Conservation (phyloP, 1,140 invertebrate species). For the Drosophila mauritiana region DNA sequence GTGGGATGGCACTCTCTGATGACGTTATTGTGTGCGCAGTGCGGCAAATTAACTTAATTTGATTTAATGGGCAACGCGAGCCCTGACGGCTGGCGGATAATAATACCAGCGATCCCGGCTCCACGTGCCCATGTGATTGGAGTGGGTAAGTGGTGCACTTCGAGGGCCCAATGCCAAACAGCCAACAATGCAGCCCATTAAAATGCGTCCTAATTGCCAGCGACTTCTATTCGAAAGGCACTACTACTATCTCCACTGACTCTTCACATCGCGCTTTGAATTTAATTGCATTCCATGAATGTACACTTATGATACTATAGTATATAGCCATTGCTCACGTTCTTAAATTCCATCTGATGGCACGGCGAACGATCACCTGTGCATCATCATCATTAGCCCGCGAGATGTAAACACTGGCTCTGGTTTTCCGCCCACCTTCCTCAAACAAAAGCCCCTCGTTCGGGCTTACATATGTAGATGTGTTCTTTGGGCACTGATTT, state of each 20-base stretch:
- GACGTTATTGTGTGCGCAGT: slow-evolving; percentile 73
- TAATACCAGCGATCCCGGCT: slow-evolving; percentile 19
- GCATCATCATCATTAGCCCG: slow-evolving; percentile 18
- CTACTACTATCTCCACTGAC: not conserved
- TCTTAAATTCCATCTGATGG: not conserved
- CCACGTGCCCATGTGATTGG: not conserved
- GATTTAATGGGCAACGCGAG: slow-evolving; percentile 62
- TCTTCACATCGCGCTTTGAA: not conserved
- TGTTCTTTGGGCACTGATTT: slow-evolving; percentile 61
- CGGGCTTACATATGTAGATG: not conserved
- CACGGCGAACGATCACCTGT: not conserved
- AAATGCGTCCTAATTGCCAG: slow-evolving; percentile 5
- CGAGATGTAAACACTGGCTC: slow-evolving; percentile 26
- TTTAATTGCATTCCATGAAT: too few relatives aligned
- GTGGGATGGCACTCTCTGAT: slow-evolving; percentile 18
- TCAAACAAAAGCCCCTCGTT: not conserved
- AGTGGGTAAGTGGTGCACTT: slow-evolving; percentile 1
- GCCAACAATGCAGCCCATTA: slow-evolving; percentile 21
- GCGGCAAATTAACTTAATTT: slow-evolving; percentile 78
- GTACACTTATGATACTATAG: too few relatives aligned
- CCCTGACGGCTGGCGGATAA: not conserved
- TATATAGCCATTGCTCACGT: not conserved
- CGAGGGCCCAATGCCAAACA: not conserved
- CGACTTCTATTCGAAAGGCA: not conserved
- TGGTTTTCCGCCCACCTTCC: slow-evolving; percentile 4